Evolutionary conservation across 1,140 invertebrate genomes (phyloP), one percentile per base, ranked within the genome.

Genomic region (Holotrichia oblita): DNA sequence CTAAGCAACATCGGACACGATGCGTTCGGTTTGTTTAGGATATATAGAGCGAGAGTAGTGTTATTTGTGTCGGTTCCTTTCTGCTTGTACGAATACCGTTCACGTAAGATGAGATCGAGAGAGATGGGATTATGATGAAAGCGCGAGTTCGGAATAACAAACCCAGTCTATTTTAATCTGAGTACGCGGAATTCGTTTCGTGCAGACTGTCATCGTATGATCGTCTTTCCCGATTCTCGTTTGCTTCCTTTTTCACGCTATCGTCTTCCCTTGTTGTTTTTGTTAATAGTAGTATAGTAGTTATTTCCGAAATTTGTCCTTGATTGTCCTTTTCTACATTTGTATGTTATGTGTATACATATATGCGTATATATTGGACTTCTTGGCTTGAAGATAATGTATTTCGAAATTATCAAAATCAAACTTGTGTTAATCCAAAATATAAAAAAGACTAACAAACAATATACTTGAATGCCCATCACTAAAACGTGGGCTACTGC

Each of bases 81-180:
- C 17, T 17, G 48, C 48, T 55, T 55, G 48, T 55, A 55, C 17
- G 48, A 14, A 55, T 20, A 55, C 48, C 48, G 48, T 17, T 14
- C 12, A 17, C 17, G 48, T 55, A 55, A 55, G 48, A 17, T 17
- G 48, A 55, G 48, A 55, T 55, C 48, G 48, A 55, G 48, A 55
- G 48, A 55, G 48, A 55, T 55, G 48, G 48, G 48, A 55, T 55
- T 55, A 55, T 55, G 48, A 55, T 55, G 48, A 55, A 55, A 17
- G 48, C 48, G 48, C 48, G 48, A 55, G 48, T 55, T 55, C 48
- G 48, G 48, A 55, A 55, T 55, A 55, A 55, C 48, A 55, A 55
- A 55, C 48, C 48, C 14, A 17, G 48, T 55, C 48, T 55, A 55
- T 55, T 55, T 55, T 55, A 55, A 55, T 55, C 48, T 17, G 48